Conservation (phyloP, 2,888 invertebrate species). For the Seira ritae region DNA sequence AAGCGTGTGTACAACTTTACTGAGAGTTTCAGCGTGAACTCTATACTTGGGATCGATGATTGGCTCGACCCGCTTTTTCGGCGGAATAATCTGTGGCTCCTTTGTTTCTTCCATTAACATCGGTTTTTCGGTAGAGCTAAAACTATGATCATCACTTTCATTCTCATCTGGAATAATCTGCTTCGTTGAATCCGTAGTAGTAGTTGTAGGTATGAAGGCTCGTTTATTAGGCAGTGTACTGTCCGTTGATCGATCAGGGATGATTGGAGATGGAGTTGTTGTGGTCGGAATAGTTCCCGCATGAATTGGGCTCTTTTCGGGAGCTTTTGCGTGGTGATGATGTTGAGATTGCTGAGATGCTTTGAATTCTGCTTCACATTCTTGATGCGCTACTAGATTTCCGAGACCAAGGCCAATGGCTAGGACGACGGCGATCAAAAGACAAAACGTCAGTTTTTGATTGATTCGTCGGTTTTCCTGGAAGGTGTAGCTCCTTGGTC, state of each 20-base stretch:
- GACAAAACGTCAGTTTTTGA: constrained; percentile 72
- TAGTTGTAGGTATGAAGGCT: neutral
- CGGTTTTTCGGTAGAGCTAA: too few species aligned
- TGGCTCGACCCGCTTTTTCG: constrained; percentile 37
- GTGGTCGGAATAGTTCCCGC: constrained; percentile 24
- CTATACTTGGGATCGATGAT: constrained; percentile 67
- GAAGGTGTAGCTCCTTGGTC: constrained; percentile 71
- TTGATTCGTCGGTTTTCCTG: constrained; percentile 71
- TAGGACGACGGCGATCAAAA: constrained; percentile 70
- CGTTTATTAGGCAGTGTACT: constrained; percentile 31
- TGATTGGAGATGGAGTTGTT: constrained; percentile 38
- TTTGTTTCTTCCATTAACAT: neutral
- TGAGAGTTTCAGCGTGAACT: constrained; percentile 66
- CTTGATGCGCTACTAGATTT: constrained; percentile 72
- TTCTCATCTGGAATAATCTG: neutral
- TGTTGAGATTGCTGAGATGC: constrained; percentile 46
- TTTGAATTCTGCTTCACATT: constrained; percentile 71
- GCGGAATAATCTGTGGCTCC: neutral
- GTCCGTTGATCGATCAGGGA: constrained; percentile 38
- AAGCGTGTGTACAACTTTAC: constrained; percentile 69
- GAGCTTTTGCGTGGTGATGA: neutral
- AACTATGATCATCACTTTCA: neutral
- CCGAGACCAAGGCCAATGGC: constrained; percentile 73
- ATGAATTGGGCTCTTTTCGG: constrained; percentile 37
- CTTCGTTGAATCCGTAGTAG: too few species aligned